These are phyloP conservation scores for Gisinianus flammeolus DNA, from an alignment of 2,888 invertebrate species.

Conservation along the genomic window DNA sequence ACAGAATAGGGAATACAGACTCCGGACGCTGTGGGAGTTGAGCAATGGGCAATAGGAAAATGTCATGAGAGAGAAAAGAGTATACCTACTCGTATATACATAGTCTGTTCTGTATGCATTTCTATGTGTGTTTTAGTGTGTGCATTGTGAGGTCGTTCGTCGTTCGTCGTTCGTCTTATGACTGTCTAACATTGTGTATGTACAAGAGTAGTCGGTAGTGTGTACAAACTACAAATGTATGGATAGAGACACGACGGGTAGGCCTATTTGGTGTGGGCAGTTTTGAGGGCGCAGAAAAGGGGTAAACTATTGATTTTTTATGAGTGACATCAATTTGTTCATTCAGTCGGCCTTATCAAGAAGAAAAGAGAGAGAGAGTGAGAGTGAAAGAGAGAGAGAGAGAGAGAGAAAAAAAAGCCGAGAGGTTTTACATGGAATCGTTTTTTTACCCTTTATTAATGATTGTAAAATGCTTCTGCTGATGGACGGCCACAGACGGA, in stretches of 20 bases:
- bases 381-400: slow-evolving; percentile 37
- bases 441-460: slow-evolving; percentile 51
- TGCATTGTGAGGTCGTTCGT: slow-evolving; percentile 13
- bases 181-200: background rate
- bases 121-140: background rate
- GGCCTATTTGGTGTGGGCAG: slow-evolving; percentile 29
- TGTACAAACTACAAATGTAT: too few relatives aligned
- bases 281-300: slow-evolving; percentile 17
- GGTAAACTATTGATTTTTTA: slow-evolving; percentile 54
- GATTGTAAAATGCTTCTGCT: slow-evolving; percentile 49
- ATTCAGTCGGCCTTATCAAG: slow-evolving; percentile 49
- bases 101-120: too few relatives aligned
- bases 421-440: slow-evolving; percentile 20
- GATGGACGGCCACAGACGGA: slow-evolving; percentile 49
- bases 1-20: background rate
- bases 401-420: slow-evolving; percentile 30
- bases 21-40: background rate
- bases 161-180: slow-evolving; percentile 7
- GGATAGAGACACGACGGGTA: slow-evolving; percentile 26
- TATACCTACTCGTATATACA: too few relatives aligned
- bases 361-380: slow-evolving; percentile 36
- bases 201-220: too few relatives aligned
- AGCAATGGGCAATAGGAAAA: background rate
- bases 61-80: background rate
- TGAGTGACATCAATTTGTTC: slow-evolving; percentile 54